Evolutionary conservation across 2,797 vertebrate genomes (phyloP).

Genomic region (Pygocentrus nattereri): DNA sequence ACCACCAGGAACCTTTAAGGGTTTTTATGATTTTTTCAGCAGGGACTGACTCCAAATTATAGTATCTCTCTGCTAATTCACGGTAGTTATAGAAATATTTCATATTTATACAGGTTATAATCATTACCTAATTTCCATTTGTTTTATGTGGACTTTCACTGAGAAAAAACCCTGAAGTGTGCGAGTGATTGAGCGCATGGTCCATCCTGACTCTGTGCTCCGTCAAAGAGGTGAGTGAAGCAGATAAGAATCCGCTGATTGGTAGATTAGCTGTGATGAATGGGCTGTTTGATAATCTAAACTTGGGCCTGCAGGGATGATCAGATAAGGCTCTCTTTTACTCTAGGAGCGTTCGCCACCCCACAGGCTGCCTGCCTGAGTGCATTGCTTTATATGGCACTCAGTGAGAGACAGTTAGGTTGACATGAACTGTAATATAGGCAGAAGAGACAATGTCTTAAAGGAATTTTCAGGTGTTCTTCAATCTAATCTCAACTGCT

Average conservation of each 20-base stretch:
- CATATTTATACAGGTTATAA: background rate
- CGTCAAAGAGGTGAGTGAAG: constrained; percentile 52
- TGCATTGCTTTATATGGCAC: background rate
- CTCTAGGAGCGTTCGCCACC: constrained; percentile 36
- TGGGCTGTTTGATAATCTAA: constrained; percentile 78
- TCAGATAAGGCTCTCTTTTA: constrained; percentile 62
- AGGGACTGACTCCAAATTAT: too few species aligned
- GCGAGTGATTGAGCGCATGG: constrained; percentile 71
- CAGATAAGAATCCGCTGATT: constrained; percentile 81
- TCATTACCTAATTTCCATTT: background rate
- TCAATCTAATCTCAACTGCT: background rate
- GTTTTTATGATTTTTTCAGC: too few species aligned
- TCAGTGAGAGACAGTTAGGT: background rate
- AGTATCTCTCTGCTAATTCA: too few species aligned
- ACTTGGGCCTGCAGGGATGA: constrained; percentile 73
- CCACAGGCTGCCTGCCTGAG: constrained; percentile 33
- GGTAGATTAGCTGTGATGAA: constrained; percentile 82
- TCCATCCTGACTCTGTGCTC: constrained; percentile 64
- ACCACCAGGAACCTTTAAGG: too few species aligned
- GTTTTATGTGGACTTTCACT: background rate
- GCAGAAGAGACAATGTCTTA: background rate
- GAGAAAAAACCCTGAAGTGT: constrained; percentile 47
- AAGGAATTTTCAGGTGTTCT: background rate
- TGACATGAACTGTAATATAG: constrained; percentile 4
- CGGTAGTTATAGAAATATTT: background rate